Conservation (phyloP, 2,888 invertebrate genomes). For the Trachelus tabidus region DNA sequence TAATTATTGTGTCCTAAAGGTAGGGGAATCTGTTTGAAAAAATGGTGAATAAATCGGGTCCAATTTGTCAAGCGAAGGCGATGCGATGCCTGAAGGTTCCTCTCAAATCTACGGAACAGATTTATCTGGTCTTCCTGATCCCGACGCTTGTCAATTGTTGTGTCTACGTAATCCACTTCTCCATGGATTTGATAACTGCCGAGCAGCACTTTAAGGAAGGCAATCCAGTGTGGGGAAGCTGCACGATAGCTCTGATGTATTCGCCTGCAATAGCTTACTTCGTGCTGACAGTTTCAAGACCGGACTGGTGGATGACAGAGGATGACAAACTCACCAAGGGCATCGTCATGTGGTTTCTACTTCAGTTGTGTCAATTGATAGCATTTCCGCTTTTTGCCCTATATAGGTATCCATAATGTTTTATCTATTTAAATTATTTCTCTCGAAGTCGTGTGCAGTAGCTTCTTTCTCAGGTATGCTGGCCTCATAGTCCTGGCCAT, state of each 20-base stretch:
- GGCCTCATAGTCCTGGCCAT: conserved; percentile 81
- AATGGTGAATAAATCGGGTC: conserved; percentile 42
- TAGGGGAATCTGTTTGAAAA: conserved; percentile 16
- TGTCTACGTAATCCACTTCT: conserved; percentile 75
- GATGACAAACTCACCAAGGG: conserved; percentile 54
- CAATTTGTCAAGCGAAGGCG: conserved; percentile 44
- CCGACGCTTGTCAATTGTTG: conserved; percentile 72
- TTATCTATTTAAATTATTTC: background rate
- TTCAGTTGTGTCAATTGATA: conserved; percentile 54
- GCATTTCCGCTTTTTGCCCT: conserved; percentile 59
- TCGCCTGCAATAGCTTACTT: conserved; percentile 61
- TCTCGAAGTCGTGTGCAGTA: conserved; percentile 1
- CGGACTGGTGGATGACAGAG: conserved; percentile 64
- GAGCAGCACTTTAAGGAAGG: conserved; percentile 73
- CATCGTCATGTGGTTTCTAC: conserved; percentile 50
- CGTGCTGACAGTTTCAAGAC: conserved; percentile 59
- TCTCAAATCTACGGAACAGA: conserved; percentile 66
- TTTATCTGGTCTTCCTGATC: conserved; percentile 68
- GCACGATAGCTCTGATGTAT: conserved; percentile 57
- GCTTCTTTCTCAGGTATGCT: conserved; percentile 71
- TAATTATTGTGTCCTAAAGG: background rate
- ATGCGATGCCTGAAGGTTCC: conserved; percentile 50
- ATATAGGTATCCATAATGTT: conserved; percentile 46
- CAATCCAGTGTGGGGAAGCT: conserved; percentile 68
- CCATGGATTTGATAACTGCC: conserved; percentile 76